A percentile compares a stretch with the other conserved stretches of the same genome.
Evolutionary conservation across 2,797 vertebrate genomes (phyloP).

Genomic region (Gymnoscopelus braueri): DNA sequence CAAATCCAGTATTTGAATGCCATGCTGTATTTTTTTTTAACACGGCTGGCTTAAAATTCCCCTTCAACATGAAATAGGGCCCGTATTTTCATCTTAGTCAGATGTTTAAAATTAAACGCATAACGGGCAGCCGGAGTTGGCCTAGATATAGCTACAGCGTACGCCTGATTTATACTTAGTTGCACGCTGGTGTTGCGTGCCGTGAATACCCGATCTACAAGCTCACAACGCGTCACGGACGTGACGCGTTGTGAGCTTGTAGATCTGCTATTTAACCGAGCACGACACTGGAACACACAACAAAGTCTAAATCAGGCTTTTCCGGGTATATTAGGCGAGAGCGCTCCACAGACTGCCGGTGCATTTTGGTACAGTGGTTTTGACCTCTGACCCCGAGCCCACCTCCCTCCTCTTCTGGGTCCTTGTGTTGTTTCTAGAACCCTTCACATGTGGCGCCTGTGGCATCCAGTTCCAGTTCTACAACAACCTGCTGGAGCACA

Average conservation of each 20-base stretch:
- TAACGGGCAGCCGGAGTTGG: slow-evolving; percentile 2
- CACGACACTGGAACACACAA: too few relatives aligned
- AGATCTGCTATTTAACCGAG: too few relatives aligned
- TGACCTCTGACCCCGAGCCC: slow-evolving; percentile 58
- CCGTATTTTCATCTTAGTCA: slow-evolving; percentile 12
- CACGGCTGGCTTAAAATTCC: not conserved
- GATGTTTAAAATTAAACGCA: slow-evolving; percentile 22
- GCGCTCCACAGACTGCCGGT: slow-evolving; percentile 45
- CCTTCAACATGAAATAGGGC: not conserved
- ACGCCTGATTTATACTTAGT: too few relatives aligned
- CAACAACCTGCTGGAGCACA: slow-evolving; percentile 99
- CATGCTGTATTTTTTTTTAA: not conserved
- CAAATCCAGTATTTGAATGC: not conserved
- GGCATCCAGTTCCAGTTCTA: slow-evolving; percentile 99
- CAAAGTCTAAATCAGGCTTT: slow-evolving; percentile 15
- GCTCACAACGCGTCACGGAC: too few relatives aligned
- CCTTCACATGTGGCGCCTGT: slow-evolving; percentile 98
- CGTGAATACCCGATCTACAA: too few relatives aligned
- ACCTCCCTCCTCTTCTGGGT: slow-evolving; percentile 62
- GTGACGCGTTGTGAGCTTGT: too few relatives aligned
- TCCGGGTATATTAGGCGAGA: slow-evolving; percentile 3
- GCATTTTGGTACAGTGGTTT: slow-evolving; percentile 29
- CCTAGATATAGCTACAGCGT: slow-evolving; percentile 9
- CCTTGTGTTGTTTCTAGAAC: slow-evolving; percentile 90
- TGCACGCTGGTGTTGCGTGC: too few relatives aligned